Percentiles rank a stretch among this genome's conserved stretches.
Conservation (phyloP, 2,797 vertebrate species). For the Pyrocephalus nanus region DNA sequence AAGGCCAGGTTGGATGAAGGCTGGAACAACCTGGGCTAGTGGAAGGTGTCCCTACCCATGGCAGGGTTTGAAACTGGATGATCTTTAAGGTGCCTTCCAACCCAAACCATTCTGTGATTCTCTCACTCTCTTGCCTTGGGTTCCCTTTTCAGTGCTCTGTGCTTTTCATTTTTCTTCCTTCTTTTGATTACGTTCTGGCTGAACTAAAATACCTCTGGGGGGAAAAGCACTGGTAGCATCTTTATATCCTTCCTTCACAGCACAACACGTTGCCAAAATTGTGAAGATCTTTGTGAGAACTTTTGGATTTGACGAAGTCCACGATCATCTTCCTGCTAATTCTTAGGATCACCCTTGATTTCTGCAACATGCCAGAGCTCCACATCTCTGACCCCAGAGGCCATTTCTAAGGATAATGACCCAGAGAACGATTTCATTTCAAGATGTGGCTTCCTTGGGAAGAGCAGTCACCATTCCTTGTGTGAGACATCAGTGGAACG, state of each 20-base stretch:
- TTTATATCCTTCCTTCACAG: not conserved
- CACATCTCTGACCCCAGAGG: not conserved
- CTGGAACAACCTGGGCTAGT: not conserved
- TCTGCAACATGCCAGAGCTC: not conserved
- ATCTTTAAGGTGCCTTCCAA: not conserved
- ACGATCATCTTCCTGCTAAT: not conserved
- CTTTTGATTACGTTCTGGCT: not conserved
- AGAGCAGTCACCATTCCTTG: not conserved
- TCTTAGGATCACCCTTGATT: not conserved
- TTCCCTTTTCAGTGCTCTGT: not conserved
- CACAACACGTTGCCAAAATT: not conserved
- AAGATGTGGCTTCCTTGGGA: not conserved
- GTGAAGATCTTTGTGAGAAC: not conserved
- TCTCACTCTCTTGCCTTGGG: not conserved
- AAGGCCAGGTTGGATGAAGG: not conserved
- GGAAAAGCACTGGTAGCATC: not conserved
- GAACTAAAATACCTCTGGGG: not conserved
- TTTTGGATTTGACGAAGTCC: not conserved
- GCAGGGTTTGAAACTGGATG: accelerated
- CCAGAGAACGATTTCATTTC: not conserved
- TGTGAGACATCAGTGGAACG: accelerated
- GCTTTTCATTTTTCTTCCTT: not conserved
- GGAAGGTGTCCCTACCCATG: not conserved
- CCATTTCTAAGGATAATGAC: not conserved
- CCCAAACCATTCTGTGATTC: not conserved